These are phyloP conservation scores for Stictonetta naevosa DNA, from an alignment of 2,113 vertebrate genomes.

Conservation along the genomic window DNA sequence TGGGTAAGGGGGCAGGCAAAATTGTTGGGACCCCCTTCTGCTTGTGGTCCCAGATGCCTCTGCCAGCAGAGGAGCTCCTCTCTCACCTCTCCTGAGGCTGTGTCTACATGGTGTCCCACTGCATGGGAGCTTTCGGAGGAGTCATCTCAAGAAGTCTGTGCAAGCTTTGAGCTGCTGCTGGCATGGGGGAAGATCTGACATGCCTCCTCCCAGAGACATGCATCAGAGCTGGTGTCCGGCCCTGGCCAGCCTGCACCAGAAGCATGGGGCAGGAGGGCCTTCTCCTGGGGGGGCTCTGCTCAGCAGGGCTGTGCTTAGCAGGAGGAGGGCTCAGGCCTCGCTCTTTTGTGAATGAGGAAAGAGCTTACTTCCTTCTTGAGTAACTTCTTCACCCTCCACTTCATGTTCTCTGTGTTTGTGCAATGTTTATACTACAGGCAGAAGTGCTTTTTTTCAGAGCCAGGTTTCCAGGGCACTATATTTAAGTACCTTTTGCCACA, in stretches of 20 bases:
- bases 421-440: background rate
- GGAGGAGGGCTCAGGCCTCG: background rate
- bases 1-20: background rate
- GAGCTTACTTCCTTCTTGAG: background rate
- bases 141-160: accelerated
- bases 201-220: background rate
- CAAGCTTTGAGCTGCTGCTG: background rate
- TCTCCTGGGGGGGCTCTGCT: background rate
- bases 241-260: accelerated
- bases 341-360: background rate
- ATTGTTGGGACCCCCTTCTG: background rate
- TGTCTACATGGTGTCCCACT: too few species aligned
- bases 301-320: background rate
- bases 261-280: background rate
- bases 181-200: background rate
- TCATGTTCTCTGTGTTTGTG: background rate
- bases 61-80: too few species aligned
- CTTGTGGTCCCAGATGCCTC: background rate
- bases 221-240: background rate
- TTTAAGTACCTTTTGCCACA: background rate
- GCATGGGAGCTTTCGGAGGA: too few species aligned
- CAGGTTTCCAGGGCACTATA: background rate
- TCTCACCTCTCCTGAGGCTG: too few species aligned
- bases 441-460: background rate
- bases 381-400: background rate